Percentiles rank a stretch among this genome's conserved stretches.
Conservation (phyloP, 2,113 vertebrate species). For the Helogale parvula region DNA sequence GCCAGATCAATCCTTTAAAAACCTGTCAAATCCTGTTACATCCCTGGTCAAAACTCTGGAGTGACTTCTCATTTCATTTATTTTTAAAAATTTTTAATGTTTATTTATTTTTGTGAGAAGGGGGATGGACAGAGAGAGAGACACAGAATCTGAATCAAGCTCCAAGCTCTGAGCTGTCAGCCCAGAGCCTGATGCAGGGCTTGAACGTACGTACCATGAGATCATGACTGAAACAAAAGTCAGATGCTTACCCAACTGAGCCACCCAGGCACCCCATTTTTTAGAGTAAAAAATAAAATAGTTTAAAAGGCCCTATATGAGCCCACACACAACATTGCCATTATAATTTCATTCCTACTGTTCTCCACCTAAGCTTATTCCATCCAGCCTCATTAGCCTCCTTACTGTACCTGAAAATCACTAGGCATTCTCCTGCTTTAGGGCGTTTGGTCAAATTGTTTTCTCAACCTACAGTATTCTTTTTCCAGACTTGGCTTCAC, state of each 20-base stretch:
- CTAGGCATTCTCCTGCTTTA: neutral
- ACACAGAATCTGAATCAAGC: no score
- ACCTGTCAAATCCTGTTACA: neutral
- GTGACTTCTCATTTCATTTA: neutral
- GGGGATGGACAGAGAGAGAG: no score
- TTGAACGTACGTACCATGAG: no score
- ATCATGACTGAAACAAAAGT: no score
- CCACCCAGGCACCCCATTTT: no score
- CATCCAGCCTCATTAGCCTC: neutral
- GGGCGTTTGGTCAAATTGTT: neutral
- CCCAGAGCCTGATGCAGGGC: no score
- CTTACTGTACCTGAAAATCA: neutral
- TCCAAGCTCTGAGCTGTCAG: no score
- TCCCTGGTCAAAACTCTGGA: neutral
- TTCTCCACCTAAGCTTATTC: neutral
- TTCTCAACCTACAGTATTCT: neutral
- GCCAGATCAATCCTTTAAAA: slow-evolving; percentile 7
- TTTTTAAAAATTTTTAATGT: neutral
- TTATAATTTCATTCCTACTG: neutral
- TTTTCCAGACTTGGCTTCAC: neutral
- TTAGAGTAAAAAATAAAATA: neutral
- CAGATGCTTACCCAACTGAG: no score
- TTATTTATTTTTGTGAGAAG: no score
- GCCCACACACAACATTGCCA: neutral
- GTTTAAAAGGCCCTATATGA: neutral